Conservation (phyloP, 2,888 invertebrate species). For the Volucella zonaria region DNA sequence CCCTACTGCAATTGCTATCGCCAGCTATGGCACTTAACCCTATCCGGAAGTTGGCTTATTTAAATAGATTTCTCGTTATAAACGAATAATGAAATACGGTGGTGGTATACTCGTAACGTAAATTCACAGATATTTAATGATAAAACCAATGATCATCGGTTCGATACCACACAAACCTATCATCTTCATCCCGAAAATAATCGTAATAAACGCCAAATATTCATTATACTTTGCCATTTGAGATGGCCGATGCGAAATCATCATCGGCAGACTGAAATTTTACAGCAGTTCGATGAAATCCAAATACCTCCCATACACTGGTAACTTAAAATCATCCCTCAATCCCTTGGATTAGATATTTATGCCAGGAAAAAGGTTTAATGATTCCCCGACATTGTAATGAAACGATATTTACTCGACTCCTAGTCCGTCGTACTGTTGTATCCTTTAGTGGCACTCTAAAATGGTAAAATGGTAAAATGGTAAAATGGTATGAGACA, state of each 20-base stretch:
- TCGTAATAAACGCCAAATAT: slow-evolving; percentile 40
- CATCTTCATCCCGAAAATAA: slow-evolving; percentile 43
- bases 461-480: too few species aligned
- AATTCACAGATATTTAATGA: not conserved
- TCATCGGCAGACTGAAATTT: slow-evolving; percentile 12
- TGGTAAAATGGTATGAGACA: too few species aligned
- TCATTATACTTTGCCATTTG: not conserved
- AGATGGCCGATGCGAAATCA: not conserved
- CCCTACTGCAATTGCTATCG: not conserved
- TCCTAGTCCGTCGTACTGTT: not conserved
- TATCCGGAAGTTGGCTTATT: slow-evolving; percentile 51
- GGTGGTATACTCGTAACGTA: not conserved
- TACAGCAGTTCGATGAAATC: slow-evolving; percentile 6
- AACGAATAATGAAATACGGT: slow-evolving; percentile 24
- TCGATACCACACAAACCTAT: slow-evolving; percentile 21
- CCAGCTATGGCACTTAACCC: slow-evolving; percentile 14
- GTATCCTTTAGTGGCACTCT: too few species aligned
- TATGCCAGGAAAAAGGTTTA: slow-evolving; percentile 58
- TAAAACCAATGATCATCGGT: slow-evolving; percentile 8
- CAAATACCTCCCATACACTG: not conserved
- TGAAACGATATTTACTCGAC: slow-evolving; percentile 45
- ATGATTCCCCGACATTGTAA: slow-evolving; percentile 63
- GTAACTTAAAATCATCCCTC: slow-evolving; percentile 8
- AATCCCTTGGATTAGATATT: slow-evolving; percentile 51
- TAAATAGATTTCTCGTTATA: slow-evolving; percentile 21